Evolutionary conservation across 2,113 vertebrate genomes (phyloP), one percentile per base, ranked within the genome.

Genomic region (Neogobius melanostomus): DNA sequence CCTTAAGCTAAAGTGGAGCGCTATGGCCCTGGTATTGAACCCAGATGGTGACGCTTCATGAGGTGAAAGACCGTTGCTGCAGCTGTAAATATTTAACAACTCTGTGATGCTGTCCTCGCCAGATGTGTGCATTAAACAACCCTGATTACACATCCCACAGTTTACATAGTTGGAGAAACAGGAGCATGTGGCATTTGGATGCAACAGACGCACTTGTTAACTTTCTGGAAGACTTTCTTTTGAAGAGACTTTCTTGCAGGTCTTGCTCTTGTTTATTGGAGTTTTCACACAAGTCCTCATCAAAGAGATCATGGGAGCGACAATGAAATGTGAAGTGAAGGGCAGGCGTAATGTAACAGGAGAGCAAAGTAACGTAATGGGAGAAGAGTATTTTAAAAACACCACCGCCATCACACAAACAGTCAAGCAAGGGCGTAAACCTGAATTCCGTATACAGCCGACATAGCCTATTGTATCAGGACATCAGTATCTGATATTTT

Each of bases 61-160:
- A 91, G 86, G 87, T 90, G 89, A 90, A 90, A 89, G 88, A 88
- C 87, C 89, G 83, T 83, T 72, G 77, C 71, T 86, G 17, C 91
- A 92, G 90, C 91, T 93, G 92, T 90, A 89, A 91, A 90, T 91
- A 91, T 92, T 93, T 92, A 92, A 87, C 78, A 77, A 81, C 45
- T 79, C 89, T 87, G 83, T 91, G 87, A 89, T 90, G 86, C 90
- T 88, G 88, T 89, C 87, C 77, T 60, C 75, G 76, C 90, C 92
- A 92, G 91, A 92, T 93, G 91, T 91, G 88, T 86, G 88, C 82
- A 88, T 92, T 92, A 92, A 93, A 92, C 91, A 93, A 91, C 89
- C 90, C 87, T 93, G 92, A 93, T 93, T 93, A 92, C 91, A 89
- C 87, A 92, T 86, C 88, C 91, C 91, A 84, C 90, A 93, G 91